Evolutionary conservation across 2,113 vertebrate species (phyloP).

Genomic region (Agapornis roseicollis): DNA sequence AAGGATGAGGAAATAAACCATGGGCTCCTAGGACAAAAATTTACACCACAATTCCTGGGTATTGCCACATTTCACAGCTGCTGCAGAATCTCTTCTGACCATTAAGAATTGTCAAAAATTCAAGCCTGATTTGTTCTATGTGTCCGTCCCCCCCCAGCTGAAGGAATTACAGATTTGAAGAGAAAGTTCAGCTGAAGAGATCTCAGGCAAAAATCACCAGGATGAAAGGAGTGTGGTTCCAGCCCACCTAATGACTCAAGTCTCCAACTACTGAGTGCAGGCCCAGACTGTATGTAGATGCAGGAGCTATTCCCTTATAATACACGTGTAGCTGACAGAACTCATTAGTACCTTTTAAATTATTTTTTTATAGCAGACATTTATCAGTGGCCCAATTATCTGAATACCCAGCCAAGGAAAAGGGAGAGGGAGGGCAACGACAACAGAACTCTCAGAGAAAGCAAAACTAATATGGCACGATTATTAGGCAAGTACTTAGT

Average conservation of each 20-base stretch:
- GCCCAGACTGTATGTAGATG: background rate
- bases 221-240: background rate
- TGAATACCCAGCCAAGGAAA: background rate
- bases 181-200: background rate
- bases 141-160: background rate
- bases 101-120: background rate
- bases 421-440: background rate
- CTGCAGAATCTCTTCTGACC: background rate
- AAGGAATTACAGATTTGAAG: background rate
- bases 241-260: background rate
- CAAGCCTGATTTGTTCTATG: too few species aligned
- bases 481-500: background rate
- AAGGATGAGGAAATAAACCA: background rate
- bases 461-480: accelerated
- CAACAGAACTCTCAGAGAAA: background rate
- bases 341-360: background rate
- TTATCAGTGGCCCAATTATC: background rate
- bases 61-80: background rate
- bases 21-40: too few species aligned
- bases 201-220: background rate
- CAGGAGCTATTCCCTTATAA: background rate
- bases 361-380: background rate
- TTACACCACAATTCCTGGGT: background rate
- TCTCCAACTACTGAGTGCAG: background rate
- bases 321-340: background rate